Percentiles rank a stretch among this genome's conserved stretches.
Conservation (phyloP, 2,888 invertebrate species). For the Heteropelma amictum region DNA sequence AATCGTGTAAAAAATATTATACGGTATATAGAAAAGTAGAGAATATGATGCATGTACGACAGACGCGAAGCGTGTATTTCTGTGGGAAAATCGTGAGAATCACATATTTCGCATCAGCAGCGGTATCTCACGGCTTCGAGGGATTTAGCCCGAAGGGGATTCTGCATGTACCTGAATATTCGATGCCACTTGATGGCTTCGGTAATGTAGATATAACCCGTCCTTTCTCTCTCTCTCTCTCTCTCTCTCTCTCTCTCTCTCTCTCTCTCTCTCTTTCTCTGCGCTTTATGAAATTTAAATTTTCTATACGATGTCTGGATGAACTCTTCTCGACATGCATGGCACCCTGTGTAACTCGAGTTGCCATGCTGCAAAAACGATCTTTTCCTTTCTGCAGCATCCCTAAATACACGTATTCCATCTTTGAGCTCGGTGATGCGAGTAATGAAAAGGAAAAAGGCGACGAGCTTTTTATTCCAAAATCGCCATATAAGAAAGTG, state of each 20-base stretch:
- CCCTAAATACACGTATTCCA: too few species aligned
- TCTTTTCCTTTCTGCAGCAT: too few species aligned
- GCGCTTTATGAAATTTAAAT: conserved; percentile 53
- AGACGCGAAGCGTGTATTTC: conserved; percentile 2
- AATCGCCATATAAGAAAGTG: too few species aligned
- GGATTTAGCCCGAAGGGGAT: conserved; percentile 40
- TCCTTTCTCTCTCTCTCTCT: too few species aligned
- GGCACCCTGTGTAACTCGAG: neutral
- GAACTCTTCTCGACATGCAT: conserved; percentile 28
- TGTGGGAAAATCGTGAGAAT: conserved; percentile 41
- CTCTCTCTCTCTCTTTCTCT: too few species aligned
- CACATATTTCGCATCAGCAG: conserved; percentile 46
- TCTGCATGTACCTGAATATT: conserved; percentile 49
- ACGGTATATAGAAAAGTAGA: too few species aligned
- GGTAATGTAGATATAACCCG: conserved; percentile 25
- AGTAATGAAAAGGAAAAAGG: too few species aligned
- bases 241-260: too few species aligned
- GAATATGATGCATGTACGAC: neutral
- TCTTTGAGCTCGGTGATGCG: too few species aligned
- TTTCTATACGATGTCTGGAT: conserved; percentile 31
- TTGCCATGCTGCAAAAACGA: neutral
- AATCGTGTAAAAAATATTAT: too few species aligned
- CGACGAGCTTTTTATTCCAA: too few species aligned
- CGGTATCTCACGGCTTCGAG: conserved; percentile 18
- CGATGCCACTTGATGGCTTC: conserved; percentile 55